Base-by-base conservation (phyloP, 2,797 vertebrate genomes). In the Silurus aristotelis region DNA sequence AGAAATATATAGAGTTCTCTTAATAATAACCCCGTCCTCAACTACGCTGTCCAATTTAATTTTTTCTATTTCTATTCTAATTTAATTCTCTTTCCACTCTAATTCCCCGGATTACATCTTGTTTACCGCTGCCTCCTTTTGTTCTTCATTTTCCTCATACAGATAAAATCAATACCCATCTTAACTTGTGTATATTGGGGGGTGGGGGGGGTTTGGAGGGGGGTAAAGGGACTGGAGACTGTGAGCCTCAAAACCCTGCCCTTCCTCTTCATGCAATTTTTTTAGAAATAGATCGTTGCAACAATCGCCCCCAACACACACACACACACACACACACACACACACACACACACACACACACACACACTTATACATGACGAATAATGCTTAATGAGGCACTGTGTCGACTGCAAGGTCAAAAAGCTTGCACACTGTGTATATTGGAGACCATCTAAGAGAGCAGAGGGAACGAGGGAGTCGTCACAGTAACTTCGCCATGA, bases 91-190 rank as follows among this genome's bases (percentile, higher is more conserved):
- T 22, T 15, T 52, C 15, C 31, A 67, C 60, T 86, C 14, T 68
- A 67, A 86, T 76, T 64, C 46, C 64, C n/a, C 19, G 2, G 38
- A 71, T 38, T 78, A 25, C 58, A 56, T 83, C 72, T 63, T 60
- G 12, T 55, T 71, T 43, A 38, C 55, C 64, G 22, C 63, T n/a
- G 22, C 55, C 19, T 60, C 12, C 22, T 70, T 72, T 79, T 83
- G 46, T 55, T 60, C 80, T 60, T 70, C 55, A 77, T 83, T 86
- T 83, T 83, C 66, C 73, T 78, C 25, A 38, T 71, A 68, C 56
- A 64, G 72, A 55, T 60, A 7, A 86, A 86, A 83, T 86, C 85
- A 56, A 86, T 83, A 78, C 20, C 38, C 8, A 31, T 61, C 84
- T 27, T n/a, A n/a, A 38, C 25, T 25, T 22, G 81, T 52, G 64